These are phyloP conservation scores for Amiota communis DNA, from an alignment of 2,888 invertebrate genomes.

Conservation along the genomic window DNA sequence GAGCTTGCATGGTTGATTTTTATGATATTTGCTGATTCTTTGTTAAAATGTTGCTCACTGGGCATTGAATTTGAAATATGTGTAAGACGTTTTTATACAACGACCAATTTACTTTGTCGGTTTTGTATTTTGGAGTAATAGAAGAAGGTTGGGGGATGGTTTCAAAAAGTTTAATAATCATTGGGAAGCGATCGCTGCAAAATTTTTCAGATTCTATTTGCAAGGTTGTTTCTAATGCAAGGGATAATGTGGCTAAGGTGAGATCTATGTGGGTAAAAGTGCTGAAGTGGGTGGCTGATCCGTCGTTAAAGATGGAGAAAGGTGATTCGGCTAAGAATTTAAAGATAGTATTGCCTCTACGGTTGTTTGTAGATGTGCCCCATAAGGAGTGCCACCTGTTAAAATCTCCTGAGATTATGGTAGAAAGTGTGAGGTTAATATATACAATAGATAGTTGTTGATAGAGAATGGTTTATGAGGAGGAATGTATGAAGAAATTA, in stretches of 20 bases:
- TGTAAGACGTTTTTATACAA: background rate
- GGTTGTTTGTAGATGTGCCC: too few relatives aligned
- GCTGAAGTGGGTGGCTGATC: conserved; percentile 25
- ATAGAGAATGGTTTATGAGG: conserved; percentile 25
- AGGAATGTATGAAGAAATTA: conserved; percentile 25
- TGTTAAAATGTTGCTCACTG: conserved; percentile 7
- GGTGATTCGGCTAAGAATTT: too few relatives aligned
- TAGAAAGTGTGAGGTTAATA: conserved; percentile 18
- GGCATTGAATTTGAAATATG: background rate
- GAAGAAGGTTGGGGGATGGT: too few relatives aligned
- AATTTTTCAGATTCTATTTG: conserved; percentile 2
- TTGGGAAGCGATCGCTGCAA: conserved; percentile 28
- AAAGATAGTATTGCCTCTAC: too few relatives aligned
- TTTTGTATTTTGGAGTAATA: too few relatives aligned
- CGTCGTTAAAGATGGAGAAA: conserved; percentile 18
- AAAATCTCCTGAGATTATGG: conserved; percentile 29
- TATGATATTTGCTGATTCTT: conserved; percentile 26
- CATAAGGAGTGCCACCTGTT: conserved; percentile 29
- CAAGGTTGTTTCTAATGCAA: conserved; percentile 13
- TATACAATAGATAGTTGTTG: conserved; percentile 24
- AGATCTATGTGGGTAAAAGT: conserved; percentile 30
- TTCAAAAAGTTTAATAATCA: too few relatives aligned
- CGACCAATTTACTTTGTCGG: too few relatives aligned
- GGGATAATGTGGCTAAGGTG: background rate
- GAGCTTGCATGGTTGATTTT: conserved; percentile 17